These are phyloP conservation scores for Tachysurus vachellii DNA, from an alignment of 2,113 vertebrate species.

Conservation along the genomic window DNA sequence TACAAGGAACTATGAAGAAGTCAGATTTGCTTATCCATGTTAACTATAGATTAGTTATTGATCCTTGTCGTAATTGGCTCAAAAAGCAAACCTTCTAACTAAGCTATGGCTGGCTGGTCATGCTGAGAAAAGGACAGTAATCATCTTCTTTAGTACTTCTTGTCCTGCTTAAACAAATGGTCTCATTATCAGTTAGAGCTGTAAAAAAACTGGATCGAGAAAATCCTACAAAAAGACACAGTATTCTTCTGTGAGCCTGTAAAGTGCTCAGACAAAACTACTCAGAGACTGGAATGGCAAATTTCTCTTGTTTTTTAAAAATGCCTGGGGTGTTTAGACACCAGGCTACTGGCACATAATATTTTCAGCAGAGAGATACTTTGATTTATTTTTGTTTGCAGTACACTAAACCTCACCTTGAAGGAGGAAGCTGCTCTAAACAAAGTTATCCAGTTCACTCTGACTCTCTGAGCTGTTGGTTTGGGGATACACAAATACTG, in stretches of 20 bases:
- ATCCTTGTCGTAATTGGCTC: neutral
- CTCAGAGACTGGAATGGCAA: neutral
- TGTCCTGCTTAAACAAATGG: neutral
- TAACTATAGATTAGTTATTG: neutral
- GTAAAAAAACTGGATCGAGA: neutral
- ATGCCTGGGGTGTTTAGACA: neutral
- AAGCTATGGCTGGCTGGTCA: neutral
- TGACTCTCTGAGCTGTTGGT: neutral
- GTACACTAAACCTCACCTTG: neutral
- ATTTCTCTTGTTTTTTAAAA: neutral
- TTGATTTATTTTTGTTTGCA: conserved; percentile 8
- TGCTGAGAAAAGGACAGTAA: neutral
- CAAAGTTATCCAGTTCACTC: neutral
- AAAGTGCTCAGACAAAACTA: neutral
- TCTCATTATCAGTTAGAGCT: neutral
- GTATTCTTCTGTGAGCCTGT: neutral
- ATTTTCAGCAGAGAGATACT: neutral
- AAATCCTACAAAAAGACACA: neutral
- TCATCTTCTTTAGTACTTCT: neutral
- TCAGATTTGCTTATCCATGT: neutral
- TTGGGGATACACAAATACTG: conserved; percentile 1
- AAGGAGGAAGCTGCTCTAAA: neutral
- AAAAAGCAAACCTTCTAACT: neutral
- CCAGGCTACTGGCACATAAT: neutral
- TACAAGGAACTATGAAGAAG: neutral